A percentile compares a stretch with the other conserved stretches of the same genome.
phyloP scores from a whole-genome alignment of 2,888 invertebrate species.

The Leucoma salicis region DNA sequence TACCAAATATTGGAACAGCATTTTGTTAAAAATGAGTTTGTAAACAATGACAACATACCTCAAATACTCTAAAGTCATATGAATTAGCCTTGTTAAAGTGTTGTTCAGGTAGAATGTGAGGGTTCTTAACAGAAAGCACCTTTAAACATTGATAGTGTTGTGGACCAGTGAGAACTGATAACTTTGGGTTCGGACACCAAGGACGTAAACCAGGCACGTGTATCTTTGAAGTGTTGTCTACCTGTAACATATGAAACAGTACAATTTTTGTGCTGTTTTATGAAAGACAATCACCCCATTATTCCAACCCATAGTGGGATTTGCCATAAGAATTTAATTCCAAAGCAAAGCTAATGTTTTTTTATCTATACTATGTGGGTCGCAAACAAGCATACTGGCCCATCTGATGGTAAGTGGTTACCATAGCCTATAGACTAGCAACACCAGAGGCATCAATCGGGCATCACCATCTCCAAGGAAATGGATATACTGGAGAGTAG shows the following conservation, averaged over 20 bases:
- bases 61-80: conserved; percentile 35
- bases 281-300: no score
- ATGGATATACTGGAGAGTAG: no score
- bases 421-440: no score
- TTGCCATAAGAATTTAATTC: no score
- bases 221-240: not conserved
- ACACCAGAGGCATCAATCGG: no score
- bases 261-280: not conserved
- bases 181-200: conserved; percentile 45
- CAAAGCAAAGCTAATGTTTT: no score
- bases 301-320: no score
- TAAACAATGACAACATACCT: conserved; percentile 39
- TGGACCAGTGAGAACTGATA: conserved; percentile 44
- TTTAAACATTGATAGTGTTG: conserved; percentile 59
- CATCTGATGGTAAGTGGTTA: no score
- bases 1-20: no score
- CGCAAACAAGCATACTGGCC: no score
- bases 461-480: no score
- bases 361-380: no score
- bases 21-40: not conserved
- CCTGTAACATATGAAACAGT: not conserved
- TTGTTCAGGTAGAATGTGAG: conserved; percentile 41
- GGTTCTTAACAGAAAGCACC: conserved; percentile 47
- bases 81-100: conserved; percentile 41
- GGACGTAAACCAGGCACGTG: conserved; percentile 50